Evolutionary conservation across 2,888 invertebrate species (phyloP), one percentile per base, ranked within the genome.

Genomic region (Psylliodes chrysocephalus): DNA sequence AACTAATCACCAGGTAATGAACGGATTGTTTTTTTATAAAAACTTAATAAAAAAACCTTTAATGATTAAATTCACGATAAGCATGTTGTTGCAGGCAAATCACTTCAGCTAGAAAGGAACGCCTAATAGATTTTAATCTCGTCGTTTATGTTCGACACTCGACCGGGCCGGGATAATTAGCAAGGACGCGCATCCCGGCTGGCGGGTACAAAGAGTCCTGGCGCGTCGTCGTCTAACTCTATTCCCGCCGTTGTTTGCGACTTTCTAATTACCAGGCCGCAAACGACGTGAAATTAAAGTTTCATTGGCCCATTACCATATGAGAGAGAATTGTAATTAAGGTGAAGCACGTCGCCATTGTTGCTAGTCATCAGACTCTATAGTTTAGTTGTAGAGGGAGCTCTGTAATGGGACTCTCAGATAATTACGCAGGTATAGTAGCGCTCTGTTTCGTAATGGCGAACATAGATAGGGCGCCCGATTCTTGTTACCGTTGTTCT

Each of bases 81-180:
- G n/a, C n/a, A n/a, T n/a, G n/a, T n/a, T n/a, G n/a, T n/a, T n/a
- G 70, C 73, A 82, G 82, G 82, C 82, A 82, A 82, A 82, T 82
- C 82, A 81, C 79, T 75, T 77, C 79, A 80, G 81, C 81, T 81
- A 78, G 79, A 76, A 18, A 79, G 75, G 81, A 18, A 79, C 76
- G 81, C 81, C 82, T 82, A 82, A 82, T 82, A 82, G 82, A 79
- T 78, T 81, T n/a, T 82, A 82, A 82, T 82, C 82, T 82, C 81
- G 81, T 82, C 82, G 81, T 80, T 82, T 80, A 82, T 81, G 82
- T 82, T 82, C 80, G 79, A 82, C 82, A 82, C 80, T 82, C 81
- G 77, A 78, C 80, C 78, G 80, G 81, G 78, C 80, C 78, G 80
- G 81, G 78, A 81, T 81, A 82, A 81, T 81, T 81, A 81, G 81